phyloP scores from a whole-genome alignment of 2,113 vertebrate species.

The Oncorhynchus nerka region DNA sequence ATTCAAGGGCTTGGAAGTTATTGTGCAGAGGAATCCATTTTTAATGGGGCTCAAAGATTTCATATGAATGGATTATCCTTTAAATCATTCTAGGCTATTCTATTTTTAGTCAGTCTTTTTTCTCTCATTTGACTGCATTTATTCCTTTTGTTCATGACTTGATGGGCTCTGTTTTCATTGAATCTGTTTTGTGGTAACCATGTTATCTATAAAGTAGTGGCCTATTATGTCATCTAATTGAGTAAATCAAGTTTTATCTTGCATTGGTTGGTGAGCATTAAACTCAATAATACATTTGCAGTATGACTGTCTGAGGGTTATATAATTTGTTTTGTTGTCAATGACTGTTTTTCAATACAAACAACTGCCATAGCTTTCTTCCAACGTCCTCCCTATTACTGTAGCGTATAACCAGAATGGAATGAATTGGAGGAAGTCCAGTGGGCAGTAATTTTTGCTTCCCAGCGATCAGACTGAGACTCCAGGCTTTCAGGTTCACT shows the following conservation, averaged over 20 bases:
- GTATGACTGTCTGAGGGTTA: background rate
- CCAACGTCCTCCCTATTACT: background rate
- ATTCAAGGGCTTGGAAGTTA: too few relatives aligned
- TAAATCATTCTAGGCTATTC: background rate
- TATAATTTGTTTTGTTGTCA: too few relatives aligned
- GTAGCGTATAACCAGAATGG: background rate
- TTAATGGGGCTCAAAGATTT: too few relatives aligned
- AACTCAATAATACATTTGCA: background rate
- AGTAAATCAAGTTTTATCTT: background rate
- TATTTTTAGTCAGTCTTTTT: too few relatives aligned
- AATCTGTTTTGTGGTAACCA: background rate
- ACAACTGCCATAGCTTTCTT: background rate
- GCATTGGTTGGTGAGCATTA: background rate
- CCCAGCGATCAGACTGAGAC: background rate
- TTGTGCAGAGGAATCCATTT: too few relatives aligned
- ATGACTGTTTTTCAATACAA: background rate
- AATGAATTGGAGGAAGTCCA: conserved; percentile 1
- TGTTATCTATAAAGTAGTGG: background rate
- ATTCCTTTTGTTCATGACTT: background rate
- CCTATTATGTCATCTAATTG: background rate
- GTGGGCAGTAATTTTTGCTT: conserved; percentile 9
- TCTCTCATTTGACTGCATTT: background rate
- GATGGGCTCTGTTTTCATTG: background rate
- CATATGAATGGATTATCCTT: background rate
- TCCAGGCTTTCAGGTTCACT: background rate